Evolutionary conservation across 2,888 invertebrate genomes (phyloP), one percentile per base, ranked within the genome.

Genomic region (Drosophila kambysellisi): DNA sequence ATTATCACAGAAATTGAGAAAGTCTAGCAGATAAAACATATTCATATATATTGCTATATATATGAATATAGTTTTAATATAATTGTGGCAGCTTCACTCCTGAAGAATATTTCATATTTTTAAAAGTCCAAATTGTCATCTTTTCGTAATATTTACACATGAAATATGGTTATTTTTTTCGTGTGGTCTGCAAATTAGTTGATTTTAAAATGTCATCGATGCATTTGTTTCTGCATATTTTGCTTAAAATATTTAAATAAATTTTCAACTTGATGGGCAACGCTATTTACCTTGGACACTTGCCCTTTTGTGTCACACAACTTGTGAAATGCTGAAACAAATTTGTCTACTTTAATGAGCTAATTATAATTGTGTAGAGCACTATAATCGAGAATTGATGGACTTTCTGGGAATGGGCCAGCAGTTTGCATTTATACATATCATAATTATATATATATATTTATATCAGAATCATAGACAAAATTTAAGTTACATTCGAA

Each of bases 191-290:
- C 66, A 77, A 76, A 77, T 77, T 67, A 53, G 65, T 60, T 59
- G 65, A 64, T 57, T 72, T 76, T 57, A 51, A 88, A 74, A 76
- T 88, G 82, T 70, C 89, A 85, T 60, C 63, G 43, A n/a, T 48
- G 37, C 32, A 63, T 53, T 56, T 75, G 37, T 33, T 30, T 60
- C 0, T 41, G 48, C 30, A 29, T 52, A 57, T 29, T 37, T 29
- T 25, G 15, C 3, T 35, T 17, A 30, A 32, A 25, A 15, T 59
- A 12, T n/a, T 30, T 56, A 51, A 52, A 62, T 6, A 57, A 43
- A 68, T 68, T 61, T 76, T 80, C 51, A 25, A 39, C 33, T 59
- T 70, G 17, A 69, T 62, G 41, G 50, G 25, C 43, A 61, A 33
- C 12, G 39, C 41, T 43, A 58, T 70, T 78, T 54, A 20, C 75